Base-by-base conservation (phyloP, 2,113 vertebrate species). In the Bombycilla garrulus region DNA sequence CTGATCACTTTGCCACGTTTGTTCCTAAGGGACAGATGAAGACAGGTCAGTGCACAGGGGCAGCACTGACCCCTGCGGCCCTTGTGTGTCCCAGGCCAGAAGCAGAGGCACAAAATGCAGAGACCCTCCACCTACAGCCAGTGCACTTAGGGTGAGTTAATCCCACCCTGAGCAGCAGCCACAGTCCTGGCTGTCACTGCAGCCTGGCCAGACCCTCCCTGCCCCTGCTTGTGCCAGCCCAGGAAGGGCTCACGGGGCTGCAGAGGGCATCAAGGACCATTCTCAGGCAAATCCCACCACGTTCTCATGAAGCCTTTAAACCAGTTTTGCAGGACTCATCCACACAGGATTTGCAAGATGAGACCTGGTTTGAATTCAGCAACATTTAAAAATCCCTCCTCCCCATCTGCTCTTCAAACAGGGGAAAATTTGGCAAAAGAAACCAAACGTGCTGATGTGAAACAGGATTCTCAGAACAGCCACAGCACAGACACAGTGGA, bases 1-100 rank as follows among this genome's bases (percentile, higher is more conserved):
- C 97, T 99, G 81, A 99, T 98, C 72, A 99, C 98, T 97, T 99
- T 98, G 29, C 99, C 99, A 54, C 90, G 97, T 57, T 85, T 98
- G 95, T 99, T 99, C 90, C 99, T 99, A 79, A 36, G 93, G 21
- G 65, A 51, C 61, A 97, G 79, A 88, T 4, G 40, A 95, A 51
- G 91, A 60, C 11, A 1, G 2, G 24, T 89, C 33, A 96, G 50
- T 17, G 20, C 2, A 0, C 18, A 56, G 22, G 65, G 38, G 81
- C 86, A 78, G 45, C 65, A 24, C 16, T 42, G 18, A 33, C 8
- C 51, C n/a, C 78, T 69, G 38, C 31, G 67, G 54, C 21, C 76
- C 13, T 7, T 8, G 2, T 2, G 6, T 16, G 78, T 11, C 4
- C 25, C 5, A 81, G 50, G 57, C 62, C 76, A 94, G 45, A 40